Base-by-base conservation (phyloP, 2,797 vertebrate genomes). In the Enteromius afrohamiltoni region DNA sequence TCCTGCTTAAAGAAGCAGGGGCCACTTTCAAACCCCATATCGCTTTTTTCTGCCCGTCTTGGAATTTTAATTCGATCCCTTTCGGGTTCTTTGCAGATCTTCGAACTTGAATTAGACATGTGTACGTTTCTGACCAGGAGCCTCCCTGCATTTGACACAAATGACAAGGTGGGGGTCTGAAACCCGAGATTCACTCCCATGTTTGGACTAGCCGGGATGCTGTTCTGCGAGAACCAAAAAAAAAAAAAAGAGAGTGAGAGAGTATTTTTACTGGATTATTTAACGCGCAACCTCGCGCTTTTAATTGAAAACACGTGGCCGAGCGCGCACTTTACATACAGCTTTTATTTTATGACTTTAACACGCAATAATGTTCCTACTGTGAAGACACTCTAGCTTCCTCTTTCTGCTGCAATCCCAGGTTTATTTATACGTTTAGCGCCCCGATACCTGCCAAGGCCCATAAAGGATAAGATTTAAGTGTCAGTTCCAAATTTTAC, bases 31-130 rank as follows among this genome's bases (percentile, higher is more conserved):
- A 86, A 87, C 67, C 80, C 73, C 77, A 83, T 68, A 82, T 88
- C 71, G 83, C 58, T 84, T 85, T 82, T 80, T 64, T 81, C 47
- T 62, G 49, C 74, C 83, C 45, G 81, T 85, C 85, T 82, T 87
- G 88, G 88, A 85, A 88, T 87, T 84, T 85, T 87, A 87, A 88
- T 88, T 86, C 75, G 83, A 88, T 86, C 86, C 88, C 84, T 87
- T 88, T 81, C 80, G 77, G 82, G 76, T 77, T 75, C 74, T 87
- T 80, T 23, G 1, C 51, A 68, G 77, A 85, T 87, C 87, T 83
- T 80, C 47, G 34, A 80, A 84, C 79, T 82, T 79, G 77, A 85
- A 88, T 87, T 88, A 84, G 81, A 60, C 77, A 64, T 84, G 84
- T 83, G 84, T 88, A 85, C 45, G 53, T 87, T 88, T 86, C 79